Conservation (phyloP, 2,113 vertebrate genomes). For the Callaeas wilsoni region DNA sequence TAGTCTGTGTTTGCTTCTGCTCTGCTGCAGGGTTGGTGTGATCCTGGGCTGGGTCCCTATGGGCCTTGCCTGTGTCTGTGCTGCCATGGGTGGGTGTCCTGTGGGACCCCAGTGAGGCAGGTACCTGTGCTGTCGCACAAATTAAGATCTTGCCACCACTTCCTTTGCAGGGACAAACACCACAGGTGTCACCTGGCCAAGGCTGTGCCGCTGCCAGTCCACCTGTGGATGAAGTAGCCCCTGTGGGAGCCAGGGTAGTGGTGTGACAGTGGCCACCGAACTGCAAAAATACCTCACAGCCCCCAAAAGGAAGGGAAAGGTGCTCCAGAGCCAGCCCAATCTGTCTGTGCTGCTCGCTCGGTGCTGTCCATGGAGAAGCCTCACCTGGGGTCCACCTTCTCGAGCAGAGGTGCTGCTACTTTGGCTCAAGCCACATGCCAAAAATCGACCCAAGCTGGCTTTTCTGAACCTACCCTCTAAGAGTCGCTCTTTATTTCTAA, state of each 20-base stretch:
- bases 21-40: neutral
- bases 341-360: fast-evolving
- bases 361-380: neutral
- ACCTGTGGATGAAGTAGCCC: neutral
- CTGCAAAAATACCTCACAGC: neutral
- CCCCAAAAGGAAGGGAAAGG: neutral
- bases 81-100: neutral
- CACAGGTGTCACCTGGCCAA: fast-evolving
- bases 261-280: neutral
- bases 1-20: neutral
- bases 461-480: neutral
- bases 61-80: neutral
- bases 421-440: neutral
- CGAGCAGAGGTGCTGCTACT: neutral
- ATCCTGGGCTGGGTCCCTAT: neutral
- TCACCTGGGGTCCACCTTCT: neutral
- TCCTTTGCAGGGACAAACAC: neutral
- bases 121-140: neutral
- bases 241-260: neutral
- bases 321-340: neutral
- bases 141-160: fast-evolving
- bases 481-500: neutral
- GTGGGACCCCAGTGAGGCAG: neutral
- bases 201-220: neutral
- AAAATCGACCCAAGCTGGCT: neutral